Conservation (phyloP, 2,797 vertebrate genomes). For the Anomalospiza imberbis region DNA sequence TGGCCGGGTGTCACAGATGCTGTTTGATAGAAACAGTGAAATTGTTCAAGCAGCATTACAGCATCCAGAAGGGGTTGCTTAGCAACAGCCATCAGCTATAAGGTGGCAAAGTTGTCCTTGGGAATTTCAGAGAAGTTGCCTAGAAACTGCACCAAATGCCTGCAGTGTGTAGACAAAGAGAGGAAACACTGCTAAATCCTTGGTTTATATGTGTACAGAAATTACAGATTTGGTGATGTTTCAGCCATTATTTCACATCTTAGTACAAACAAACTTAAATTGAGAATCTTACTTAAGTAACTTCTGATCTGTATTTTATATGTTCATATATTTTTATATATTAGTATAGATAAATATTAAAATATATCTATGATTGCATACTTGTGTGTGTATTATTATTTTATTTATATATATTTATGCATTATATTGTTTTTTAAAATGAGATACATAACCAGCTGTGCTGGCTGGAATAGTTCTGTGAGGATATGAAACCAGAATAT, state of each 20-base stretch:
- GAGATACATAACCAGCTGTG: neutral
- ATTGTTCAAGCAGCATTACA: neutral
- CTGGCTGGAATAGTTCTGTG: neutral
- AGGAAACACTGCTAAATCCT: neutral
- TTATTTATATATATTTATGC: neutral
- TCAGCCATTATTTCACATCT: neutral
- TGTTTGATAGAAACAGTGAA: neutral
- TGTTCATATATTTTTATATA: neutral
- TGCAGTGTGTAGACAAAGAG: conserved; percentile 35
- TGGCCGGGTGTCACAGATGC: neutral
- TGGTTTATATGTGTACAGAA: neutral
- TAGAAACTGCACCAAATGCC: conserved; percentile 50
- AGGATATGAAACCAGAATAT: neutral
- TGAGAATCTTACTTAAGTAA: neutral
- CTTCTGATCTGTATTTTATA: neutral
- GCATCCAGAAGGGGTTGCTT: conserved; percentile 29
- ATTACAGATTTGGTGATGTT: neutral
- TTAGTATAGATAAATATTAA: neutral
- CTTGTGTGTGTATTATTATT: neutral
- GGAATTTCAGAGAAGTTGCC: conserved; percentile 59
- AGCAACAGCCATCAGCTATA: conserved; percentile 25
- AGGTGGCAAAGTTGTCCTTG: conserved; percentile 50
- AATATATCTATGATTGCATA: neutral
- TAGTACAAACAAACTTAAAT: neutral
- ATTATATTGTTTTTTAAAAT: neutral